A percentile compares a stretch with the other conserved stretches of the same genome.
These are phyloP conservation scores for Bubo blakistoni DNA, from an alignment of 2,113 vertebrate genomes.

Conservation along the genomic window DNA sequence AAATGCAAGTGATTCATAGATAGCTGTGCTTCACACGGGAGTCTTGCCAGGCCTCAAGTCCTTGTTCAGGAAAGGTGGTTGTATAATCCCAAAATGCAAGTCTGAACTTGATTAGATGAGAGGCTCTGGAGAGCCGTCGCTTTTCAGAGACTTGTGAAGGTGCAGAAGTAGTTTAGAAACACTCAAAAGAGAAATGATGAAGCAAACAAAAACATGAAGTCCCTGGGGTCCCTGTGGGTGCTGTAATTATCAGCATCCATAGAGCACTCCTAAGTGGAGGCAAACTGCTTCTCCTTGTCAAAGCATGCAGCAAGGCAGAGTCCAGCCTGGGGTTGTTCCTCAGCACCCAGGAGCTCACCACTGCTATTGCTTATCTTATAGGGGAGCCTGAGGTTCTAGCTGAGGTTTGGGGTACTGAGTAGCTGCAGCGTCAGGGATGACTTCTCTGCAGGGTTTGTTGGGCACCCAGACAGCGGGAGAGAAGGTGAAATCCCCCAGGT, in stretches of 20 bases:
- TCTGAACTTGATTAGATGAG: background rate
- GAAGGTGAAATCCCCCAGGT: background rate
- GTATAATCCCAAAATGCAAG: background rate
- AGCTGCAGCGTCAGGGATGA: background rate
- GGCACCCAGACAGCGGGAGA: background rate
- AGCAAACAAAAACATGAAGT: background rate
- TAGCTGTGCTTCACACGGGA: background rate
- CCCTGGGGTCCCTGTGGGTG: background rate
- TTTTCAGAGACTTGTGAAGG: background rate
- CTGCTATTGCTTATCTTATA: background rate
- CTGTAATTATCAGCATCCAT: background rate
- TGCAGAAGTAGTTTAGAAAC: background rate
- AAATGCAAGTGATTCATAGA: background rate
- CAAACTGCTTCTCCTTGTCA: background rate
- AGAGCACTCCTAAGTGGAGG: background rate
- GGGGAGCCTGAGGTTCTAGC: background rate
- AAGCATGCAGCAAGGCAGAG: background rate
- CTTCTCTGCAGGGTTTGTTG: background rate
- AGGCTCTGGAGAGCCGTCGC: background rate
- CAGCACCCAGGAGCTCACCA: background rate
- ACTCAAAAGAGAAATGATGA: background rate
- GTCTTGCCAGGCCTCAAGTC: background rate
- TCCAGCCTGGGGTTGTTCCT: background rate
- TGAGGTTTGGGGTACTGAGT: background rate
- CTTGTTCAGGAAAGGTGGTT: background rate